Percentiles rank a stretch among this genome's conserved stretches.
Evolutionary conservation across 2,113 vertebrate species (phyloP).

Genomic region (Phocoena phocoena): DNA sequence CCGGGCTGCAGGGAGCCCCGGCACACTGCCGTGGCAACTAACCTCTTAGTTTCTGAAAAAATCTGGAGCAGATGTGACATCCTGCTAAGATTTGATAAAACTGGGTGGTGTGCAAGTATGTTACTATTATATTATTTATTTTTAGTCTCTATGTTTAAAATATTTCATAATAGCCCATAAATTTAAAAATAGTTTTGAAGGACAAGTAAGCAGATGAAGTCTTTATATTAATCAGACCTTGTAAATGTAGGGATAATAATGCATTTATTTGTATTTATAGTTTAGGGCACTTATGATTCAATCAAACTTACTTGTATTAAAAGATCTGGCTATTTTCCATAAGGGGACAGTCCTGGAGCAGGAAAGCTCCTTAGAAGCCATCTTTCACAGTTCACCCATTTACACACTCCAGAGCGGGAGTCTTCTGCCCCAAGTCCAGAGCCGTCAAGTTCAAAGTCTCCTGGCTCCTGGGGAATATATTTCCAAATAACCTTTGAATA

Average conservation of each 20-base stretch:
- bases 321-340: not conserved
- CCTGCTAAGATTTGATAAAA: not conserved
- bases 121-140: not conserved
- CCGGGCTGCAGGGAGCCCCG: not conserved
- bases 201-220: not conserved
- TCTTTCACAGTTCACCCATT: not conserved
- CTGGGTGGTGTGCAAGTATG: accelerated
- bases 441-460: not conserved
- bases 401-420: not conserved
- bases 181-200: not conserved
- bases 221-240: not conserved
- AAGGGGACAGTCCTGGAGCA: not conserved
- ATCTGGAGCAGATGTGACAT: no score
- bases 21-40: accelerated
- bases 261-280: not conserved
- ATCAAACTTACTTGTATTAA: not conserved
- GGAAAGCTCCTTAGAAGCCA: not conserved
- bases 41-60: not conserved
- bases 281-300: not conserved
- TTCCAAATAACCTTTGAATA: not conserved
- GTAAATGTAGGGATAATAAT: not conserved
- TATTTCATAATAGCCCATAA: not conserved
- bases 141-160: not conserved
- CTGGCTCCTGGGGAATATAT: not conserved
- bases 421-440: not conserved